A percentile compares a stretch with the other conserved stretches of the same genome.
Conservation (phyloP, 2,888 invertebrate genomes). For the Epsilonema sp. region DNA sequence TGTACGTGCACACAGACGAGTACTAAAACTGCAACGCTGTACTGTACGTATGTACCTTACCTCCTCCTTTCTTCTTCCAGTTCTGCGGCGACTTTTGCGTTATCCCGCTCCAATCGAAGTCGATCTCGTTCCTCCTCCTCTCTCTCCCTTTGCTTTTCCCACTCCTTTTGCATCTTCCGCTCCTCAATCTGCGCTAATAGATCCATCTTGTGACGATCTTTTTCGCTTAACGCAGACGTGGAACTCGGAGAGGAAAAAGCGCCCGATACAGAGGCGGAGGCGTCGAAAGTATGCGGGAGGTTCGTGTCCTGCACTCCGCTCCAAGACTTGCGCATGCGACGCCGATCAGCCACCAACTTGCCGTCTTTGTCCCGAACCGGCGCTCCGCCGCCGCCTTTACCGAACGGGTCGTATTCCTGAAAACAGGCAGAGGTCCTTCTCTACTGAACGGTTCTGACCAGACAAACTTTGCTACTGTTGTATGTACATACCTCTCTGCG, state of each 20-base stretch:
- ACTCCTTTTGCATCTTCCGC: conserved; percentile 12
- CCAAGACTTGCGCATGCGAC: conserved; percentile 1
- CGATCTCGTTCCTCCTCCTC: conserved; percentile 16
- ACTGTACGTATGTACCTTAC: background rate
- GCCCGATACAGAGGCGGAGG: background rate
- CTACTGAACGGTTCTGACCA: too few species aligned
- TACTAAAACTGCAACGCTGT: too few species aligned
- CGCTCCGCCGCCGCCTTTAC: conserved; percentile 7
- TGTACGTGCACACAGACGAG: too few species aligned
- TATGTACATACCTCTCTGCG: too few species aligned
- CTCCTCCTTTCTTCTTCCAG: background rate
- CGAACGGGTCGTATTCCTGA: conserved; percentile 8
- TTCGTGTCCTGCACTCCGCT: background rate
- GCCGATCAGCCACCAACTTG: conserved; percentile 7
- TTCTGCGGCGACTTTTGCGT: background rate
- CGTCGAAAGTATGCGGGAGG: background rate
- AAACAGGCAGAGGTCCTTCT: conserved; percentile 1
- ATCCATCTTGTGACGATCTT: conserved; percentile 14
- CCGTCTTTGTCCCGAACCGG: conserved; percentile 7
- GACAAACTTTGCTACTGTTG: too few species aligned
- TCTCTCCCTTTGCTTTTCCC: conserved; percentile 16
- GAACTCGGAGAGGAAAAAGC: background rate
- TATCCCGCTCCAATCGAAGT: conserved; percentile 6
- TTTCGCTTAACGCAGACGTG: background rate
- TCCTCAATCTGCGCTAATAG: conserved; percentile 17